These are phyloP conservation scores for Phyto melanocephala DNA, from an alignment of 2,888 invertebrate species.

Conservation along the genomic window DNA sequence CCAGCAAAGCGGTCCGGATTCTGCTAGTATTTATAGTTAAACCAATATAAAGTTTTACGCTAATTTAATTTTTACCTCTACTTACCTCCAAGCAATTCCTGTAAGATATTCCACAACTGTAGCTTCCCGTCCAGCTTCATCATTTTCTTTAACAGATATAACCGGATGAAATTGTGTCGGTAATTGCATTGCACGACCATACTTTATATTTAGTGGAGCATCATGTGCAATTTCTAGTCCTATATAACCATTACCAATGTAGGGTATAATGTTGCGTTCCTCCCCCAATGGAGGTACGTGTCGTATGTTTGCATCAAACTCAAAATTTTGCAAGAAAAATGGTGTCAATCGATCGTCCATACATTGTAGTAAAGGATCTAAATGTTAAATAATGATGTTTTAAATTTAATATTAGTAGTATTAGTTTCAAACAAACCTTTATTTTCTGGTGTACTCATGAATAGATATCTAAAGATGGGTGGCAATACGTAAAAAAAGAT, in stretches of 20 bases:
- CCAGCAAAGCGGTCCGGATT: too few species aligned
- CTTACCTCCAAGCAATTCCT: conserved; percentile 81
- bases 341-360: conserved; percentile 83
- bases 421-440: conserved; percentile 75
- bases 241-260: conserved; percentile 87
- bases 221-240: conserved; percentile 84
- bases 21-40: too few species aligned
- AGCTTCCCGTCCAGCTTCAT: conserved; percentile 83
- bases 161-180: conserved; percentile 85
- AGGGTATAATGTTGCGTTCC: conserved; percentile 84
- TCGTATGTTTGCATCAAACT: conserved; percentile 85
- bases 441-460: conserved; percentile 79
- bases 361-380: conserved; percentile 82
- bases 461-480: conserved; percentile 82
- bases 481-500: conserved; percentile 84
- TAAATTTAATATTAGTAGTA: too few species aligned
- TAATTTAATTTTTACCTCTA: background rate
- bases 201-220: conserved; percentile 84
- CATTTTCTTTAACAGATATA: conserved; percentile 80
- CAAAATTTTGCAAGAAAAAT: conserved; percentile 82
- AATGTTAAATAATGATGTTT: background rate
- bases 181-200: conserved; percentile 83
- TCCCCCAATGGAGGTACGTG: conserved; percentile 81
- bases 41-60: too few species aligned
- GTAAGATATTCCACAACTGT: conserved; percentile 84